These are phyloP conservation scores for Pluvianellus socialis DNA, from an alignment of 2,113 vertebrate genomes.

Conservation along the genomic window DNA sequence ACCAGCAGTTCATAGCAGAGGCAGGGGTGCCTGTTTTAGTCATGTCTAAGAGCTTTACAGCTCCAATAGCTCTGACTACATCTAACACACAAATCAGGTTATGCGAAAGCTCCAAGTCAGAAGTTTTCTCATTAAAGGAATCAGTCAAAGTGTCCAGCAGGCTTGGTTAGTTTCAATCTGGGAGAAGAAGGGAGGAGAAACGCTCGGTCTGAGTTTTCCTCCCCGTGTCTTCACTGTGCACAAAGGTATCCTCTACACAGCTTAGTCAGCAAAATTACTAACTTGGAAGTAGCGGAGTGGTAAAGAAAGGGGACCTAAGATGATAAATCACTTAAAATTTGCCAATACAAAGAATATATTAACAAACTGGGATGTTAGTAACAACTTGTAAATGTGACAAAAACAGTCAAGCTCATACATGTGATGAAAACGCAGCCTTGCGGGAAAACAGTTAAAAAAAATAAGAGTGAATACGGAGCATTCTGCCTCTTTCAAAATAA, in stretches of 20 bases:
- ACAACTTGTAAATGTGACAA: not conserved
- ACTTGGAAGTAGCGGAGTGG: not conserved
- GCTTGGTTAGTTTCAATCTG: not conserved
- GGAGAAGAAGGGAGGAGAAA: not conserved
- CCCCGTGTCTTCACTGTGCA: not conserved
- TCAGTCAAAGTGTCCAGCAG: not conserved
- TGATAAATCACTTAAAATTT: not conserved
- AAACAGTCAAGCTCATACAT: not conserved
- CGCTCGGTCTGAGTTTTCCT: accelerated
- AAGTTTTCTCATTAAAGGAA: not conserved
- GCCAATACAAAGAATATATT: not conserved
- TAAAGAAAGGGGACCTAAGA: not conserved
- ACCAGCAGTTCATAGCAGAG: not conserved
- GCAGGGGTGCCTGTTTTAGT: not conserved
- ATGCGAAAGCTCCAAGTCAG: not conserved
- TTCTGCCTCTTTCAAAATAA: not conserved
- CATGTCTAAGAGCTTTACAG: not conserved
- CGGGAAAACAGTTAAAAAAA: not conserved
- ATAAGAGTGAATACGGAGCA: not conserved
- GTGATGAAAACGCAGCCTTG: not conserved
- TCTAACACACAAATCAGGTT: not conserved
- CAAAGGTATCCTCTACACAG: not conserved
- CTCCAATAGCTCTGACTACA: not conserved
- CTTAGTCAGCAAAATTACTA: not conserved
- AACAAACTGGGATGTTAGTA: not conserved